Evolutionary conservation across 2,888 invertebrate species (phyloP), one percentile per base, ranked within the genome.

Genomic region (Cinara cedri): DNA sequence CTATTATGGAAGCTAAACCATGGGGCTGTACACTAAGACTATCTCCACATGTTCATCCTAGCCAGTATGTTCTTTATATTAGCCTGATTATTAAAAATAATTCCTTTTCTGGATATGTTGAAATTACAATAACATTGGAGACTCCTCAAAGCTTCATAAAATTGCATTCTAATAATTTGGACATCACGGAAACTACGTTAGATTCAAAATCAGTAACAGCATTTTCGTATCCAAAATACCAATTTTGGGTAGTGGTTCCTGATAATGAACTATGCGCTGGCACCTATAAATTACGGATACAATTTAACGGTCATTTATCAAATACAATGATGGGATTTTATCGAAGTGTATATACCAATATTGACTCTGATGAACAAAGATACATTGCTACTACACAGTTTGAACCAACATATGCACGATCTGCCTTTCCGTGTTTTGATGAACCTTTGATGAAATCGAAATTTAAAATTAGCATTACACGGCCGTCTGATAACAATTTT

Each of bases 341-440:
- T 83, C 87, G 88, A 66, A 90, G 90, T 83, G 86, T 86, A 10
- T 90, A 90, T 83, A 85, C 84, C 44, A 86, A 86, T 82, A 83
- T 83, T 11, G 80, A 86, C 55, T 83, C 82, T 80, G 84, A 84
- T 85, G 86, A 87, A 85, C 88, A 51, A 85, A 95, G 95, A 84
- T 88, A 88, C 81, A 92, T 97, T 85, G 95, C 94, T 8, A 94
- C 95, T 0, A 93, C 96, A 14, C 97, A 98, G 87, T 97, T 98
- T 85, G 95, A 98, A 85, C 96, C 97, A 0, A 96, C 96, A 0
- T 94, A 94, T 86, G 97, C 98, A 0, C 90, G 98, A 34, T 90
- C 92, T 86, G 94, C 96, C 0, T 97, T 95, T 85, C 98, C 98
- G 0, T 97, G 97, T 85, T 96, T 98, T 85, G 98, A 98, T 86